These are phyloP conservation scores for Chamaea fasciata DNA, from an alignment of 2,113 vertebrate genomes.

Conservation along the genomic window DNA sequence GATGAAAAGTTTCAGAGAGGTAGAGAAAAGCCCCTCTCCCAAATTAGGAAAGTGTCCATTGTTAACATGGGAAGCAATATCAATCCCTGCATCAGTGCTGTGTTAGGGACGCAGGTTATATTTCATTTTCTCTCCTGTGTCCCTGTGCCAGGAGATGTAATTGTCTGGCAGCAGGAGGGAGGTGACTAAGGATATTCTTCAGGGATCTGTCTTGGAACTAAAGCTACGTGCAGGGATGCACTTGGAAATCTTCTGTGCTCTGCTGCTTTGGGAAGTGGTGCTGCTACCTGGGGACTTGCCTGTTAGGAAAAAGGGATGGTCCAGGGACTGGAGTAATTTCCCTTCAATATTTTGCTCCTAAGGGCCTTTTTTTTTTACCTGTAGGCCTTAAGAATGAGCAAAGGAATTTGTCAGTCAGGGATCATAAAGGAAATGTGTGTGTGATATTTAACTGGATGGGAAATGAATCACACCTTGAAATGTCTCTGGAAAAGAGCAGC, in stretches of 20 bases:
- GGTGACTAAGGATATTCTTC: slow-evolving; percentile 24
- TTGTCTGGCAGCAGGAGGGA: slow-evolving; percentile 5
- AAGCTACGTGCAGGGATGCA: not conserved
- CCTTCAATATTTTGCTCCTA: not conserved
- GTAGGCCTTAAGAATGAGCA: not conserved
- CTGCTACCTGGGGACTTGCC: not conserved
- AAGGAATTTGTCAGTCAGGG: not conserved
- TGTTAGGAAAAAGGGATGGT: not conserved
- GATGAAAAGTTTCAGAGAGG: not conserved
- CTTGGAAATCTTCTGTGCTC: not conserved
- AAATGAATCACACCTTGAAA: not conserved
- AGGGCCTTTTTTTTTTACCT: not conserved
- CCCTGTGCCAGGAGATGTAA: not conserved
- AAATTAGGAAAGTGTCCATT: not conserved
- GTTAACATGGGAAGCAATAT: not conserved
- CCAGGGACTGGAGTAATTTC: not conserved
- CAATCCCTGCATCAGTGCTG: not conserved
- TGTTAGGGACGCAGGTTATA: fast-evolving
- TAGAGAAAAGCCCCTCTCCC: not conserved
- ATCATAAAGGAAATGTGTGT: not conserved
- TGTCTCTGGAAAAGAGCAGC: not conserved
- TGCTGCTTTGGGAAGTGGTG: not conserved
- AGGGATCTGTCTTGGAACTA: not conserved
- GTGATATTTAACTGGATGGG: not conserved
- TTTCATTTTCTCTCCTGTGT: not conserved